Evolutionary conservation across 2,113 vertebrate species (phyloP).

Genomic region (Reinhardtius hippoglossoides): DNA sequence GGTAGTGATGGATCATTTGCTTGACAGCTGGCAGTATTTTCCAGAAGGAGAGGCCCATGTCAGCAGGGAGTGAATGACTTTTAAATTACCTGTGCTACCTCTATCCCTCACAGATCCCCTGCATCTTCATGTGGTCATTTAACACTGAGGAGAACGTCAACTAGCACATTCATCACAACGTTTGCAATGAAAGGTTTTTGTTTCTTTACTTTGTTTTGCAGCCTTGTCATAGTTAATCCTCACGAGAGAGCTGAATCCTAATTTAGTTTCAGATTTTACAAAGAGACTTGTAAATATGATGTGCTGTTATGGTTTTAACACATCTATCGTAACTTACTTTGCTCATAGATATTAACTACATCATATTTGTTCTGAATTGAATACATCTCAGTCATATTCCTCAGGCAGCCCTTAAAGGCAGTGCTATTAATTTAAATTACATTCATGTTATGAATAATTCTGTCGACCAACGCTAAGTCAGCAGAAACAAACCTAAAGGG

Average conservation of each 20-base stretch:
- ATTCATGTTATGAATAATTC: not conserved
- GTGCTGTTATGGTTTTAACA: not conserved
- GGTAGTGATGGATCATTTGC: constrained; percentile 68
- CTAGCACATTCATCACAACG: not conserved
- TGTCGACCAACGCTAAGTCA: not conserved
- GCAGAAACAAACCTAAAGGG: constrained; percentile 1
- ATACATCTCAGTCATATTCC: not conserved
- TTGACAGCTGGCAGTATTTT: constrained; percentile 47
- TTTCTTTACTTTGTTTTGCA: too few species aligned
- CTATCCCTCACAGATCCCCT: not conserved
- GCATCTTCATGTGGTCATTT: not conserved
- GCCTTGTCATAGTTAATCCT: not conserved
- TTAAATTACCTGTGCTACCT: constrained; percentile 63
- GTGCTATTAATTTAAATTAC: not conserved
- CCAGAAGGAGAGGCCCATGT: constrained; percentile 43
- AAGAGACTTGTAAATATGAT: not conserved
- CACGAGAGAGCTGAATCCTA: not conserved
- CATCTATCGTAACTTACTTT: not conserved
- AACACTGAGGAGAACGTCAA: not conserved
- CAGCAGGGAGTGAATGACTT: constrained; percentile 63
- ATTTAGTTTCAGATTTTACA: not conserved
- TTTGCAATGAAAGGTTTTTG: too few species aligned
- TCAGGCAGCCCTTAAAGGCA: not conserved
- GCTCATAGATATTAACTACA: not conserved
- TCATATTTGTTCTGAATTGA: constrained; percentile 8